Evolutionary conservation across 1,140 invertebrate genomes (phyloP).

Genomic region (Euura lappo): DNA sequence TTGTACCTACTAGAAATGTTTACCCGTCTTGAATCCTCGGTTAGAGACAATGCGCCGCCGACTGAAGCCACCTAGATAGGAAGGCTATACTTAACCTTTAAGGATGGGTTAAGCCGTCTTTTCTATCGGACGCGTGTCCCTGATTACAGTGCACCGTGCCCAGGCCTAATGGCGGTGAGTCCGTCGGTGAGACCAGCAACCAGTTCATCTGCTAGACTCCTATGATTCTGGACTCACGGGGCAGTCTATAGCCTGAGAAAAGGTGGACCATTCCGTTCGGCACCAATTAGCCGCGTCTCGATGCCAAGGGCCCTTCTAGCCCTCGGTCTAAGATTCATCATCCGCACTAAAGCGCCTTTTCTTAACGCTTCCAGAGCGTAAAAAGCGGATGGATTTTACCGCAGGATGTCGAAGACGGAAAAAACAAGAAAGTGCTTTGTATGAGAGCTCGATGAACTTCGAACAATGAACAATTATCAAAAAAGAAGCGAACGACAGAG

Average conservation of each 20-base stretch:
- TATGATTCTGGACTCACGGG: not conserved
- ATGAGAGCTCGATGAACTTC: not conserved
- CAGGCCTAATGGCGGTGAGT: constrained; percentile 11
- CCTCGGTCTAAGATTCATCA: not conserved
- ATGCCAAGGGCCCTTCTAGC: not conserved
- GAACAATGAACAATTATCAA: not conserved
- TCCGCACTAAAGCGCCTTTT: not conserved
- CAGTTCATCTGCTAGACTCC: not conserved
- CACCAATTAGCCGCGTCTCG: not conserved
- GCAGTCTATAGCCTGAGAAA: not conserved
- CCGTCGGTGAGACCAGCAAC: not conserved
- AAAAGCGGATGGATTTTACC: too few relatives aligned
- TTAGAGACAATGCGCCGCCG: not conserved
- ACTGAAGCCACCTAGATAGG: not conserved
- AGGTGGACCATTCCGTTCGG: not conserved
- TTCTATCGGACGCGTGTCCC: constrained; percentile 9
- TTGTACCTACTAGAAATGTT: not conserved
- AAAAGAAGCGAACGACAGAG: not conserved
- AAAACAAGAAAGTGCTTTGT: too few relatives aligned
- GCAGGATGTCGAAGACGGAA: too few relatives aligned
- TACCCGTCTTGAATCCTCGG: not conserved
- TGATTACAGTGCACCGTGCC: constrained; percentile 10
- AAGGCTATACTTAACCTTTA: constrained; percentile 13
- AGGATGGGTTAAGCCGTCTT: constrained; percentile 7
- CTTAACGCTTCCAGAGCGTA: too few relatives aligned